phyloP scores from a whole-genome alignment of 2,113 vertebrate genomes.

The Petrocephalus microphthalmus region DNA sequence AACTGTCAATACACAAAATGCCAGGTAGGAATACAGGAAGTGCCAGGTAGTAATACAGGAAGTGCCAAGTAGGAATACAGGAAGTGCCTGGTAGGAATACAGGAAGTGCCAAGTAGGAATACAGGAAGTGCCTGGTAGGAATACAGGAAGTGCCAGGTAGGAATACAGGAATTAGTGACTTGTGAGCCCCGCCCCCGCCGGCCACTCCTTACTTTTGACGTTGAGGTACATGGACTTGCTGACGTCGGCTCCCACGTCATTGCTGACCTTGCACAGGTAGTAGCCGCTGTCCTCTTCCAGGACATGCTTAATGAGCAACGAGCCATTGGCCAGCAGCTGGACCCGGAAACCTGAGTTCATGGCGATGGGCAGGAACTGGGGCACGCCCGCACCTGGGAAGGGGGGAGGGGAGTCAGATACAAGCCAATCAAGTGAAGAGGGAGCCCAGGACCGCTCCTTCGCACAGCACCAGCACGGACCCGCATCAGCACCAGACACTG shows the following conservation, averaged over 20 bases:
- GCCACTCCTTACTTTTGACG: constrained; percentile 89
- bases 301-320: constrained; percentile 90
- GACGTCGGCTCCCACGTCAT: constrained; percentile 97
- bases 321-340: constrained; percentile 89
- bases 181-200: neutral
- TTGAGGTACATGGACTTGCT: constrained; percentile 99
- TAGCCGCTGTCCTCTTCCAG: constrained; percentile 97
- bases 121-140: neutral
- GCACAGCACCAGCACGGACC: neutral
- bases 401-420: neutral
- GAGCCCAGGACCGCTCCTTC: neutral
- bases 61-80: no score
- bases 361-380: constrained; percentile 91
- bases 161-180: no score
- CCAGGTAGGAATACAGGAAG: neutral
- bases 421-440: neutral
- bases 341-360: constrained; percentile 83
- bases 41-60: neutral
- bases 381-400: constrained; percentile 80
- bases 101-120: neutral
- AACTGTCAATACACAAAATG: neutral
- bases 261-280: constrained; percentile 99
- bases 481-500: neutral
- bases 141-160: neutral
- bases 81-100: neutral